Percentiles rank a stretch among this genome's conserved stretches.
phyloP scores from a whole-genome alignment of 92 coral and sea anemone genomes.

The Porites rus region DNA sequence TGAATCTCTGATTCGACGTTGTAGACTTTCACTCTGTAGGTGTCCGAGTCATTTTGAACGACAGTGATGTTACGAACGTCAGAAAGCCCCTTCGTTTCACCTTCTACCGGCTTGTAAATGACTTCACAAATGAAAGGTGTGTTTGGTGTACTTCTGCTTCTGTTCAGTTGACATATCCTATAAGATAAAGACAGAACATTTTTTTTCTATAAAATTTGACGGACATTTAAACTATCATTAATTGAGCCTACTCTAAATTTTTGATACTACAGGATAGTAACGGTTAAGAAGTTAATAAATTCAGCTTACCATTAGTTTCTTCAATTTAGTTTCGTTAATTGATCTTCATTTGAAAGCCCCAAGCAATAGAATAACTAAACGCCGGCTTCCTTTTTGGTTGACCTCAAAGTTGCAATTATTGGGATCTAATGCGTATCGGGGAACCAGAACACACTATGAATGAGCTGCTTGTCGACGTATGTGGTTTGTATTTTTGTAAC shows the following conservation, averaged over 20 bases:
- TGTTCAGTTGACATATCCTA: neutral
- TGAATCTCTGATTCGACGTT: neutral
- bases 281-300: neutral
- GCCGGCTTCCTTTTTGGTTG: no score
- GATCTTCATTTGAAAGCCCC: constrained; percentile 1
- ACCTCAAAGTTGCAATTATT: no score
- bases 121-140: neutral
- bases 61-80: constrained; percentile 7
- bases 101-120: neutral
- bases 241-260: no score
- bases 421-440: no score
- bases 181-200: no score
- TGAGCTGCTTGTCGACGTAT: no score
- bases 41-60: constrained; percentile 6
- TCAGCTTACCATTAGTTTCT: neutral
- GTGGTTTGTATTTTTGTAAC: no score
- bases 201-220: no score
- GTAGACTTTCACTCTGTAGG: neutral
- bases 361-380: neutral
- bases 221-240: no score
- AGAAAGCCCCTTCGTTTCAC: neutral
- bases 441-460: no score
- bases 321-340: neutral
- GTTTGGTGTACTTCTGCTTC: constrained; percentile 5
- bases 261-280: neutral